Conservation (phyloP, 2,797 vertebrate genomes). For the Myotis findleyi region DNA sequence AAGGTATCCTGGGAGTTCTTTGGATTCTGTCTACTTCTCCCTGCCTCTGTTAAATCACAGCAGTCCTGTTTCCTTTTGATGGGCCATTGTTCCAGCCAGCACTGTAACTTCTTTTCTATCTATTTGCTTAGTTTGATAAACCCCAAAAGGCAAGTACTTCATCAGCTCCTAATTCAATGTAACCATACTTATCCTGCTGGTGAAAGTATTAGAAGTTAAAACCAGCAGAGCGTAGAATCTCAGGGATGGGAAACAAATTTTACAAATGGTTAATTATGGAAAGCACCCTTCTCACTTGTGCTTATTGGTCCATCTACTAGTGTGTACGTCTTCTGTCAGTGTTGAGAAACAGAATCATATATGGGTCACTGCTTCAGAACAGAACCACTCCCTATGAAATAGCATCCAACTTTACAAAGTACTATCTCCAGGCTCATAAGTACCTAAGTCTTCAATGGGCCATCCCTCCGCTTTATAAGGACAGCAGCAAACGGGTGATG, state of each 20-base stretch:
- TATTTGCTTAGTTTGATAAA: not conserved
- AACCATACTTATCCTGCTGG: not conserved
- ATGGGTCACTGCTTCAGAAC: not conserved
- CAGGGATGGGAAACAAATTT: not conserved
- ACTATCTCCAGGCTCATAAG: not conserved
- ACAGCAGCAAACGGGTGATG: not conserved
- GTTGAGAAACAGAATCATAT: not conserved
- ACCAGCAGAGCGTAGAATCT: not conserved
- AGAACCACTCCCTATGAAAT: not conserved
- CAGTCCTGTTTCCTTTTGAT: not conserved
- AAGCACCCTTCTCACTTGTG: not conserved
- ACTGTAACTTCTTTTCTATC: not conserved
- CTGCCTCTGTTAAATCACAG: not conserved
- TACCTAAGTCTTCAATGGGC: not conserved
- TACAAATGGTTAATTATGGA: not conserved
- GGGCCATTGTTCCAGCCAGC: not conserved
- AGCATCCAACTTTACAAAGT: not conserved
- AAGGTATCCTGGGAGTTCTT: not conserved
- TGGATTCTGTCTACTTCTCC: conserved; percentile 1
- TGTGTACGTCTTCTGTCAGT: not conserved
- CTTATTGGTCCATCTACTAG: not conserved
- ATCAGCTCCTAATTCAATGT: not conserved
- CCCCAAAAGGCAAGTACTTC: not conserved
- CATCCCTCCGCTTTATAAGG: not conserved
- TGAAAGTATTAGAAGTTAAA: not conserved